A percentile compares a stretch with the other conserved stretches of the same genome.
phyloP scores from a whole-genome alignment of 2,797 vertebrate genomes.

The Coranthus polyacanthus region DNA sequence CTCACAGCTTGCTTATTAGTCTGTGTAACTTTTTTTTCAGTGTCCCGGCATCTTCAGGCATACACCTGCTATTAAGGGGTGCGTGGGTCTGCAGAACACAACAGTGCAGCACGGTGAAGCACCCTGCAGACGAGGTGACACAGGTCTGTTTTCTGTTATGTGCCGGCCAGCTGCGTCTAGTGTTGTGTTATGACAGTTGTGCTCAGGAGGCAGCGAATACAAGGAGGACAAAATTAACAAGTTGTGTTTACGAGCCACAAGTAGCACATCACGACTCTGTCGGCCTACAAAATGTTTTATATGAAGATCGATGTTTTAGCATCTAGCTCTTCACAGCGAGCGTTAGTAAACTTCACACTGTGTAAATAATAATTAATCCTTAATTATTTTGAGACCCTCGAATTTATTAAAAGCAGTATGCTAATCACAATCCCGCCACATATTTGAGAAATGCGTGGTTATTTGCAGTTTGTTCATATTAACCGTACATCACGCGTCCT shows the following conservation, averaged over 20 bases:
- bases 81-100: background rate
- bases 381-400: too few relatives aligned
- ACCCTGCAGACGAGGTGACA: conserved; percentile 19
- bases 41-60: background rate
- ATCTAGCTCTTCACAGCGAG: too few relatives aligned
- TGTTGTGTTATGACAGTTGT: background rate
- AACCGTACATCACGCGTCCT: too few relatives aligned
- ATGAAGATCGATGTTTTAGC: too few relatives aligned
- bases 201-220: background rate
- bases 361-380: too few relatives aligned
- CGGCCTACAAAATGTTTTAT: background rate
- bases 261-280: background rate
- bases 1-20: background rate
- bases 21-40: background rate
- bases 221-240: background rate
- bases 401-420: too few relatives aligned
- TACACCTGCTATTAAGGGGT: background rate
- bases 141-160: background rate
- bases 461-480: too few relatives aligned
- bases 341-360: too few relatives aligned
- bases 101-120: conserved; percentile 11
- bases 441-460: too few relatives aligned
- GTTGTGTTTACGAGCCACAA: background rate
- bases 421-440: too few relatives aligned
- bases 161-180: background rate